phyloP scores from a whole-genome alignment of 1,140 invertebrate species.

The Drosophila pachea region DNA sequence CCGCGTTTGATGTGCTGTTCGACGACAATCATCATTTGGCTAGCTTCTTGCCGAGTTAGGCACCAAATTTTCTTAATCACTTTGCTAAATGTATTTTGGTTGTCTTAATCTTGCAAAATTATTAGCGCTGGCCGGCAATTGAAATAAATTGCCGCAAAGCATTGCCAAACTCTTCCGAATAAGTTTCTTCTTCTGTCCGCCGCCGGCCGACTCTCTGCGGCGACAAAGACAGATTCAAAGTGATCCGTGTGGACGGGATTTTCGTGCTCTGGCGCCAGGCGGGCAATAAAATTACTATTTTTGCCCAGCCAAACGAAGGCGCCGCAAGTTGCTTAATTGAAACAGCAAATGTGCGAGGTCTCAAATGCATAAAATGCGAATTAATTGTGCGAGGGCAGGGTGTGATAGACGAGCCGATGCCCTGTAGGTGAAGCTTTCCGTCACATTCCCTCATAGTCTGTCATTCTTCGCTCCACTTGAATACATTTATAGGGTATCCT shows the following conservation, averaged over 20 bases:
- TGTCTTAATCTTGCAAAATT: constrained; percentile 57
- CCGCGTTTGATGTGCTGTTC: constrained; percentile 51
- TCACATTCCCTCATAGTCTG: no score
- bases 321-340: constrained; percentile 65
- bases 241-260: constrained; percentile 28
- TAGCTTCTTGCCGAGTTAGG: neutral
- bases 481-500: no score
- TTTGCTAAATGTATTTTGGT: constrained; percentile 57
- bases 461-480: neutral
- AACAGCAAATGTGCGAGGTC: constrained; percentile 37
- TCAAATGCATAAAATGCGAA: constrained; percentile 11
- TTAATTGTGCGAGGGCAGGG: neutral
- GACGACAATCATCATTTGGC: constrained; percentile 28
- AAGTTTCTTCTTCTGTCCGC: constrained; percentile 17
- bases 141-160: constrained; percentile 50
- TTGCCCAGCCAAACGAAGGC: constrained; percentile 54
- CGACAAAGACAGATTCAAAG: constrained; percentile 36
- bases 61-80: constrained; percentile 40
- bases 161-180: constrained; percentile 37
- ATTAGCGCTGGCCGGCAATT: constrained; percentile 62
- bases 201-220: no score
- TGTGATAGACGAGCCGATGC: neutral
- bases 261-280: constrained; percentile 58
- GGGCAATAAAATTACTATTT: constrained; percentile 71
- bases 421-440: no score